Evolutionary conservation across 2,797 vertebrate species (phyloP).

Genomic region (Dendrocincla tyrannina): DNA sequence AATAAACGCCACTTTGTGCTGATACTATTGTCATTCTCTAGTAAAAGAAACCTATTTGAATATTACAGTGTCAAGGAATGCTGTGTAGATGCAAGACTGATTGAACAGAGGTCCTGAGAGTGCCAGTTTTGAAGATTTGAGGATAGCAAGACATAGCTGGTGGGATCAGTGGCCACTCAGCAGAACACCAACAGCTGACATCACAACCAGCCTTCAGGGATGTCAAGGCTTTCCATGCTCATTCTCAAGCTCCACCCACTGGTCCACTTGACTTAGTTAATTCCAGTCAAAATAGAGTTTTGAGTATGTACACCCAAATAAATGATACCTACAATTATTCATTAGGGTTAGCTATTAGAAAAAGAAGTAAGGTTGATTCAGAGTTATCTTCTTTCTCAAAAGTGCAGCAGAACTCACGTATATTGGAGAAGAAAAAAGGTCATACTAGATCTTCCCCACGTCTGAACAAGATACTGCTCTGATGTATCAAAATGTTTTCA

Average conservation of each 20-base stretch:
- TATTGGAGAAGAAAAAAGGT: neutral
- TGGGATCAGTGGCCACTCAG: neutral
- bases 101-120: neutral
- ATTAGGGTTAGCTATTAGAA: neutral
- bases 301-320: neutral
- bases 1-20: neutral
- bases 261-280: neutral
- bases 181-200: neutral
- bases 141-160: neutral
- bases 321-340: neutral
- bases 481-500: neutral
- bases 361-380: neutral
- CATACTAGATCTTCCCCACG: neutral
- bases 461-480: neutral
- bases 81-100: neutral
- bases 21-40: neutral
- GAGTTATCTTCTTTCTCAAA: neutral
- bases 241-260: neutral
- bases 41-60: neutral
- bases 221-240: neutral
- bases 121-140: neutral
- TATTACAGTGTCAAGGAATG: neutral
- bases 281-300: neutral
- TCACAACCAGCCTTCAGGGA: rapidly evolving
- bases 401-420: neutral